phyloP scores from a whole-genome alignment of 2,888 invertebrate species.

The Pseudococcus jackbeardsleyi region DNA sequence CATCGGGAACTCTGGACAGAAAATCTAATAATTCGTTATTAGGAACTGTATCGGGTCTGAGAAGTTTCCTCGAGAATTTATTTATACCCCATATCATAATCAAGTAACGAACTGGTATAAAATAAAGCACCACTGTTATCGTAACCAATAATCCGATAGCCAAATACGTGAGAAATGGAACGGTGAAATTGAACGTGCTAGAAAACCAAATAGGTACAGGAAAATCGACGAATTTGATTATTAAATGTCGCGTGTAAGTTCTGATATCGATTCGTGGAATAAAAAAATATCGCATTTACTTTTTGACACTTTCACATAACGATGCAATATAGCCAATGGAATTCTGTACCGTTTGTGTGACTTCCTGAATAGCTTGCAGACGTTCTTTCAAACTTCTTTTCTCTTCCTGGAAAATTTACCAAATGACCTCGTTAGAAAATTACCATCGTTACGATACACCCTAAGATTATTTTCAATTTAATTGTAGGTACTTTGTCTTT shows the following conservation, averaged over 20 bases:
- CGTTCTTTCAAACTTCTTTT: conserved; percentile 95
- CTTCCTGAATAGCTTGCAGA: conserved; percentile 95
- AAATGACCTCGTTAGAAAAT: neutral
- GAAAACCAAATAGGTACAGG: conserved; percentile 70
- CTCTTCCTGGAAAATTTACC: conserved; percentile 80
- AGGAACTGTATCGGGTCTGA: conserved; percentile 93
- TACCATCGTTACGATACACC: neutral
- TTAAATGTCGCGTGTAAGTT: neutral
- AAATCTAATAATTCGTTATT: conserved; percentile 98
- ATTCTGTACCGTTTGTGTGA: conserved; percentile 96
- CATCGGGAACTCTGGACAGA: conserved; percentile 93
- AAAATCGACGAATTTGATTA: conserved; percentile 57
- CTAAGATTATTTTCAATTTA: neutral
- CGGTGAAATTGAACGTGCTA: conserved; percentile 96
- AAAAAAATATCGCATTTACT: conserved; percentile 74
- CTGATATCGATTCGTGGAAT: conserved; percentile 65
- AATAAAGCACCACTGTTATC: conserved; percentile 85
- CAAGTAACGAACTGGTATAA: conserved; percentile 89
- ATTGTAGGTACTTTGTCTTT: conserved; percentile 79
- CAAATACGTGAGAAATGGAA: conserved; percentile 94
- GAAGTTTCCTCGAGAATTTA: conserved; percentile 93
- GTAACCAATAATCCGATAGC: conserved; percentile 84
- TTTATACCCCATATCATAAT: conserved; percentile 95
- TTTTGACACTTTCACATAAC: conserved; percentile 93
- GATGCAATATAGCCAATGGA: conserved; percentile 94